phyloP scores from a whole-genome alignment of 1,140 invertebrate genomes.

The Pseudoatta argentina region DNA sequence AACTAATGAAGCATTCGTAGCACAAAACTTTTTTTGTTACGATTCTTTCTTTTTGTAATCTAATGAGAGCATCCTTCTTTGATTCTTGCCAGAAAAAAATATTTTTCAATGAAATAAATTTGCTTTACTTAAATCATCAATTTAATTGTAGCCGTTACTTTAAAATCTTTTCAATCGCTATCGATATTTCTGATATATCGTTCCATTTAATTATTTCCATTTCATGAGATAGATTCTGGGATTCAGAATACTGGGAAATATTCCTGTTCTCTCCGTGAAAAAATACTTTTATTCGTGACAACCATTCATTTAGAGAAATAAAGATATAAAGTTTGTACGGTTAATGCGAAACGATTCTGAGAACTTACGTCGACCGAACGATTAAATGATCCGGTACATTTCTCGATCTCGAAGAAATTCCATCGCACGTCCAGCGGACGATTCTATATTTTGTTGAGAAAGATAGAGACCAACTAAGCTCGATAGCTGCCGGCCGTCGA shows the following conservation, averaged over 20 bases:
- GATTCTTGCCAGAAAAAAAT: neutral
- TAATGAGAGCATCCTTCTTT: neutral
- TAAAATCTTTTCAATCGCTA: neutral
- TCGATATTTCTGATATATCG: neutral
- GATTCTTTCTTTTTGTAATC: neutral
- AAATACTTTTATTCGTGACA: conserved; percentile 22
- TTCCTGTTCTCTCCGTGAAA: neutral
- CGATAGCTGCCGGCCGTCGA: neutral
- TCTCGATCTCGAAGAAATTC: conserved; percentile 8
- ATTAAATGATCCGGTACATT: conserved; percentile 15
- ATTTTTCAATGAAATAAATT: neutral
- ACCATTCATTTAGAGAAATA: neutral
- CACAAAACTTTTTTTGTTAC: neutral
- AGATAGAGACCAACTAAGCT: conserved; percentile 1
- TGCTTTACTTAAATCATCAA: neutral
- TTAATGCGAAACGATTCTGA: conserved; percentile 28
- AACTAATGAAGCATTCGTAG: neutral
- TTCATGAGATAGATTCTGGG: neutral
- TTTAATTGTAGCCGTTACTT: neutral
- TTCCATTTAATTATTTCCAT: neutral
- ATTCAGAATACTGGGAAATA: neutral
- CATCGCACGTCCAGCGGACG: neutral
- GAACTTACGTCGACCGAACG: conserved; percentile 18
- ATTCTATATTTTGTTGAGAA: conserved; percentile 28
- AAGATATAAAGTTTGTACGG: neutral